Percentiles rank a stretch among this genome's conserved stretches.
phyloP scores from a whole-genome alignment of 1,140 invertebrate species.

The Oppia nitens region DNA sequence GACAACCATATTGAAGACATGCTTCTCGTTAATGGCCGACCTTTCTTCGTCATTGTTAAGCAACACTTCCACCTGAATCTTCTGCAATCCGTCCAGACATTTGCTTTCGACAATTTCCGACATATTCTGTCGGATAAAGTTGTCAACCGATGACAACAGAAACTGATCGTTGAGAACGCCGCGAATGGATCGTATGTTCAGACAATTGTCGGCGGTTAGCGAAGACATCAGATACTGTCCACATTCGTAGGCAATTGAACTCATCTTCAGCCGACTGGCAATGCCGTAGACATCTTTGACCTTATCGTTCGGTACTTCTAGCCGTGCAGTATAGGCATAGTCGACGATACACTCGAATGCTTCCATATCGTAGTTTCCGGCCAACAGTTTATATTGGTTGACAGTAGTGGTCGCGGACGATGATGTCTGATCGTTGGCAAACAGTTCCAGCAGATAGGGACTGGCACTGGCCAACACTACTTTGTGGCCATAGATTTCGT shows the following conservation, averaged over 20 bases:
- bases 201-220: slow-evolving; percentile 46
- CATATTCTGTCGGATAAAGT: slow-evolving; percentile 50
- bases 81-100: slow-evolving; percentile 40
- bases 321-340: slow-evolving; percentile 57
- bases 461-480: slow-evolving; percentile 55
- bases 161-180: slow-evolving; percentile 43
- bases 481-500: slow-evolving; percentile 54
- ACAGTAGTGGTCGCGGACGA: not conserved
- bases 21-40: slow-evolving; percentile 31
- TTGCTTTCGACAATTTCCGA: slow-evolving; percentile 38
- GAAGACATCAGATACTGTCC: slow-evolving; percentile 47
- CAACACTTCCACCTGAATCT: slow-evolving; percentile 45
- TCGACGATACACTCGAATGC: slow-evolving; percentile 54
- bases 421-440: slow-evolving; percentile 35
- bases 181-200: slow-evolving; percentile 43
- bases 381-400: slow-evolving; percentile 40
- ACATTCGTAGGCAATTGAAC: slow-evolving; percentile 48
- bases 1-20: slow-evolving; percentile 43
- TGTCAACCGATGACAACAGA: slow-evolving; percentile 44
- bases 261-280: slow-evolving; percentile 48
- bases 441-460: slow-evolving; percentile 57
- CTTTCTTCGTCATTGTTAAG: slow-evolving; percentile 45
- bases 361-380: slow-evolving; percentile 40
- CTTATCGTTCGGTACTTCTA: slow-evolving; percentile 37
- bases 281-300: slow-evolving; percentile 55